Evolutionary conservation across 2,113 vertebrate genomes (phyloP).

Genomic region (Cynocephalus volans): DNA sequence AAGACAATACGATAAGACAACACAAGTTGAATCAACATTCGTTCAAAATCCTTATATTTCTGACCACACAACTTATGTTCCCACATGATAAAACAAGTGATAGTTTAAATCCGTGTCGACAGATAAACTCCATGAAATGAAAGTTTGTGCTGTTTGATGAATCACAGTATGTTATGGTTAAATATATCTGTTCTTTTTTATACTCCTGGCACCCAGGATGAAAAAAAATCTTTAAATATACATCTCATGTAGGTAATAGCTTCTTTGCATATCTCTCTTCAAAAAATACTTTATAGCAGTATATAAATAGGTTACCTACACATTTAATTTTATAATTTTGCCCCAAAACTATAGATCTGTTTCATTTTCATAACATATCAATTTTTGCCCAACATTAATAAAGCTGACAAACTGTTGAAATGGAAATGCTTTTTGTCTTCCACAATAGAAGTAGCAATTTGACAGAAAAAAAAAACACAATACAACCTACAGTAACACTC

Average conservation of each 20-base stretch:
- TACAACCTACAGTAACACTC: conserved; percentile 83
- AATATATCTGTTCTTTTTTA: conserved; percentile 87
- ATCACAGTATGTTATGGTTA: conserved; percentile 90
- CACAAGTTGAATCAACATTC: conserved; percentile 85
- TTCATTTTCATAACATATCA: conserved; percentile 86
- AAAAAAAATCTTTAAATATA: conserved; percentile 90
- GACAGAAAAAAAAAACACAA: conserved; percentile 63
- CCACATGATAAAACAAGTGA: conserved; percentile 87
- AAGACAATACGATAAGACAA: conserved; percentile 84
- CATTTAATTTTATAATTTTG: conserved; percentile 87
- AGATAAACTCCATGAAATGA: conserved; percentile 87
- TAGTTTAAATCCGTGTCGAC: conserved; percentile 86
- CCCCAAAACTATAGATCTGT: conserved; percentile 87
- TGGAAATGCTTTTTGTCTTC: conserved; percentile 87
- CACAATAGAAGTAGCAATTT: conserved; percentile 84
- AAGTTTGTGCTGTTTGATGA: conserved; percentile 89
- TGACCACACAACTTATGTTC: conserved; percentile 87
- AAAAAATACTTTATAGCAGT: conserved; percentile 91
- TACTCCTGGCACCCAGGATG: conserved; percentile 88
- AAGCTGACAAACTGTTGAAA: conserved; percentile 88
- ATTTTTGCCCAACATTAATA: conserved; percentile 86
- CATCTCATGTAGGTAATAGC: conserved; percentile 89
- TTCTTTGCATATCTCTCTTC: conserved; percentile 89
- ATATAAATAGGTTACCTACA: conserved; percentile 90
- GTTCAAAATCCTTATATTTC: conserved; percentile 84